Evolutionary conservation across 2,888 invertebrate species (phyloP).

Genomic region (Stratiomys singularior): DNA sequence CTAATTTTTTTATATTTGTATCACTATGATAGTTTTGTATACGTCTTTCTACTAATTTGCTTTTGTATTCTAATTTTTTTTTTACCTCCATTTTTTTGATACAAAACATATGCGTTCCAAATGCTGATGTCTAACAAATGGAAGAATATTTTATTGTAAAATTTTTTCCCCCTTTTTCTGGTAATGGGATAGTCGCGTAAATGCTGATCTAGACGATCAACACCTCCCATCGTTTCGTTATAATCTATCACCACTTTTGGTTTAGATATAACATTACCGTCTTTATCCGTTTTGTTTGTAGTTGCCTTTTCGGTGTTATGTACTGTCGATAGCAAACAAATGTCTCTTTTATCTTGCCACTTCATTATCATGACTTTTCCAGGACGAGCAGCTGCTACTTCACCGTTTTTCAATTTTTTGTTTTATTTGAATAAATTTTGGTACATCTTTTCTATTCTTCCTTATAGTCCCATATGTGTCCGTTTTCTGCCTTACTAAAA

Average conservation of each 20-base stretch:
- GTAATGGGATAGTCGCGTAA: neutral
- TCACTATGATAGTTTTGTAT: no score
- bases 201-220: slow-evolving; percentile 1
- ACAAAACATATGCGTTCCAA: no score
- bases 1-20: no score
- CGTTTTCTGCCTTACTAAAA: neutral
- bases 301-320: no score
- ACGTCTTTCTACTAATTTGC: neutral
- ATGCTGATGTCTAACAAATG: no score
- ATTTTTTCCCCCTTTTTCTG: neutral
- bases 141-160: neutral
- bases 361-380: neutral
- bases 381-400: neutral
- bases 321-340: no score
- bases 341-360: no score
- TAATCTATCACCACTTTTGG: neutral
- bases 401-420: neutral
- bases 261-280: neutral
- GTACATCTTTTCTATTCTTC: neutral
- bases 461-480: neutral
- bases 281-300: no score
- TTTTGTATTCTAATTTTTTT: neutral
- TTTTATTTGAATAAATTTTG: no score
- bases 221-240: no score
- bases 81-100: neutral